These are phyloP conservation scores for Orientallactaga sibirica DNA, from an alignment of 2,797 vertebrate species.

Conservation along the genomic window DNA sequence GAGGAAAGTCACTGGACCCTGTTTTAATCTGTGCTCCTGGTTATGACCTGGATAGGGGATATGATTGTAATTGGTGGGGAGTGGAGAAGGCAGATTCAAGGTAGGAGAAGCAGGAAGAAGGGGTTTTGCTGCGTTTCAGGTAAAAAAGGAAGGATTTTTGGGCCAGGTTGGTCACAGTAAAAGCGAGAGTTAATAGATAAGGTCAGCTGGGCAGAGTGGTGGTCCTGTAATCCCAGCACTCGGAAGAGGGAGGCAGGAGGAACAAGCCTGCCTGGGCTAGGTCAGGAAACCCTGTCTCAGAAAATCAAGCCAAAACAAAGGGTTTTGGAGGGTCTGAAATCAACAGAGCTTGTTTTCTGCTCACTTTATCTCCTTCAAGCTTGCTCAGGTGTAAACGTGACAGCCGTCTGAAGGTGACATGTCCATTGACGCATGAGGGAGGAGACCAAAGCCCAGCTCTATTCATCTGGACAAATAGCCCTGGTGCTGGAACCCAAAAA, in stretches of 20 bases:
- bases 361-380: background rate
- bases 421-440: background rate
- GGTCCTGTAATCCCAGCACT: background rate
- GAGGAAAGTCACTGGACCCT: background rate
- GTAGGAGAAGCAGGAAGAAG: background rate
- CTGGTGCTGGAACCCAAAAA: background rate
- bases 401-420: background rate
- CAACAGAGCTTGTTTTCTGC: background rate
- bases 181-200: background rate
- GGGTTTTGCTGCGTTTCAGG: background rate
- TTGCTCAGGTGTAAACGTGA: slow-evolving; percentile 44
- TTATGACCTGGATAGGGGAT: background rate
- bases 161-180: background rate
- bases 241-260: background rate
- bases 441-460: slow-evolving; percentile 33
- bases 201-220: background rate
- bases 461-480: slow-evolving; percentile 36
- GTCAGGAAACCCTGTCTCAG: background rate
- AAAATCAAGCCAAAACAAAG: background rate
- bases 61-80: background rate
- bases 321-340: background rate
- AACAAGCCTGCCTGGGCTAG: background rate
- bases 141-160: background rate
- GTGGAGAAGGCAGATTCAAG: background rate
- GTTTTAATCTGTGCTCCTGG: background rate